Evolutionary conservation across 2,888 invertebrate species (phyloP), one percentile per base, ranked within the genome.

Genomic region (Abrostola tripartita): DNA sequence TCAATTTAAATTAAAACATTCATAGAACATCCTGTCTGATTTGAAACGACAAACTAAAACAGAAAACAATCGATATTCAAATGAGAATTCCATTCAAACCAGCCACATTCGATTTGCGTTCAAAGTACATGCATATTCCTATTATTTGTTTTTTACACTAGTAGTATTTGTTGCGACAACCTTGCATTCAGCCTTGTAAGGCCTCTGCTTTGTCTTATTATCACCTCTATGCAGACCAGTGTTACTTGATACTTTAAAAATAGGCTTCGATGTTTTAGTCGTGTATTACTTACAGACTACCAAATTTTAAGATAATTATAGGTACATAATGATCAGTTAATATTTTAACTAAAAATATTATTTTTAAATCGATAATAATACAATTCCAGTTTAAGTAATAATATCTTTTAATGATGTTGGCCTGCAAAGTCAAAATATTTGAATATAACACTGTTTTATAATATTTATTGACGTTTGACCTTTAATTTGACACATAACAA

Each of bases 141-240:
- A 72, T 78, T 76, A 71, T 76, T 74, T 67, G 71, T 79, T 81
- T 80, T 76, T 78, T 78, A 72, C 60, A 59, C 65, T 61, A 71
- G 57, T 79, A 58, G 67, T 69, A 68, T 74, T 81, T 83, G 75
- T 82, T 78, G 81, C 74, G 82, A 77, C 83, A 88, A 84, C 92
- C 92, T 92, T 89, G 90, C 79, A 77, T 79, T 76, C 82, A 85
- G 82, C 92, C 91, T 93, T 92, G 90, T 90, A 91, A 83, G 92
- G 92, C 90, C 86, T 92, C 92, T 81, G 85, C 83, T 88, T 88
- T 86, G 88, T 90, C 86, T 88, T 88, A 87, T 88, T 86, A 88
- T 85, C 88, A 83, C 81, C 67, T 81, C 37, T 76, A 71, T 69
- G 62, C 49, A 62, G 82, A 84, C 76, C 58, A 50, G 38, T 42